Conservation (phyloP, 2,888 invertebrate species). For the Agrypnus murinus region DNA sequence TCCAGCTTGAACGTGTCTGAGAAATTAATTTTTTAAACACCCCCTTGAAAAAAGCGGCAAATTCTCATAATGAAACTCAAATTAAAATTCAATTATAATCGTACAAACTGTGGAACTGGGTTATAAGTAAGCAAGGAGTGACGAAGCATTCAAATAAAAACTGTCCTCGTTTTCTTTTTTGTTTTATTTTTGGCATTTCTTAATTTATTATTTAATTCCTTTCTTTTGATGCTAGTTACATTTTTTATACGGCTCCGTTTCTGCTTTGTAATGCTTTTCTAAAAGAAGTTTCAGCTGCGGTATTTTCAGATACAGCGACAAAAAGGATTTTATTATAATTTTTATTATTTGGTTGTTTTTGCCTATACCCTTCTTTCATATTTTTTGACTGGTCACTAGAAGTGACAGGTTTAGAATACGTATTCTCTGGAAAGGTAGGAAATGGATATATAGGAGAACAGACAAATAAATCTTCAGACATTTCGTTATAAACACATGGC, state of each 20-base stretch:
- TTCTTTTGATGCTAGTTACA: constrained; percentile 21
- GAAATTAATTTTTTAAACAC: constrained; percentile 20
- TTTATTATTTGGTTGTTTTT: no score
- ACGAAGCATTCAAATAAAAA: background rate
- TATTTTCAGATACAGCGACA: no score
- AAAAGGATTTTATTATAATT: no score
- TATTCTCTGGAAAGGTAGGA: no score
- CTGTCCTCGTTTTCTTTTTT: no score
- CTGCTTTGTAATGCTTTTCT: constrained; percentile 38
- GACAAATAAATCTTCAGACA: no score
- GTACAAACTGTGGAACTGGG: constrained; percentile 4
- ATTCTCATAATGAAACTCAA: constrained; percentile 25
- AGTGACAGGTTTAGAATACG: no score
- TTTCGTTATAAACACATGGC: no score
- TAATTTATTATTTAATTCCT: constrained; percentile 7
- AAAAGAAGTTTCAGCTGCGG: no score
- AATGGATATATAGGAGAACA: no score
- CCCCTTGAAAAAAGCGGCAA: background rate
- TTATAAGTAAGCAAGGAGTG: constrained; percentile 1
- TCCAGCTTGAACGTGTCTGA: constrained; percentile 7
- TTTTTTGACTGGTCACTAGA: no score
- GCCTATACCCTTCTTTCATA: no score
- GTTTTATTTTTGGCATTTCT: constrained; percentile 12
- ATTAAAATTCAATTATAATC: constrained; percentile 25
- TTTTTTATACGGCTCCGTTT: constrained; percentile 41